Evolutionary conservation across 2,113 vertebrate species (phyloP).

Genomic region (Tricholaema leucomelas): DNA sequence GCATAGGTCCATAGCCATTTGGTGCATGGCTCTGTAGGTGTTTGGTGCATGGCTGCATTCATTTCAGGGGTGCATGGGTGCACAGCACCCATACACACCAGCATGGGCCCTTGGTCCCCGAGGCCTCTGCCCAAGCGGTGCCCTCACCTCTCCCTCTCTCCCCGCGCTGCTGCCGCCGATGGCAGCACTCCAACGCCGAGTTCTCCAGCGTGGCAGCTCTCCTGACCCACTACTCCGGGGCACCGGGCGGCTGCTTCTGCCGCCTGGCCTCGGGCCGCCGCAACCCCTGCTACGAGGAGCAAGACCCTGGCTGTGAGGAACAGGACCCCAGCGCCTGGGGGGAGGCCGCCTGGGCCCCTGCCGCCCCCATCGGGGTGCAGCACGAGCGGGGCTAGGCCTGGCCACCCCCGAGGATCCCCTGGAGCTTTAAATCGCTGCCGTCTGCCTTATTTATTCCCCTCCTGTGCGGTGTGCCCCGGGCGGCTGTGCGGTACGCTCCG

Average conservation of each 20-base stretch:
- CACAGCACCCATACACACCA: not conserved
- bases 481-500: not conserved
- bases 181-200: conserved; percentile 81
- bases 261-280: conserved; percentile 78
- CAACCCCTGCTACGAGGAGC: conserved; percentile 90
- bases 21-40: no score
- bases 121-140: not conserved
- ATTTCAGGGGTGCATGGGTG: not conserved
- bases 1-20: no score
- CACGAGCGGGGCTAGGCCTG: conserved; percentile 63
- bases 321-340: conserved; percentile 45
- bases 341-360: not conserved
- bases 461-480: not conserved
- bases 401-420: not conserved
- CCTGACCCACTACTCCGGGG: conserved; percentile 83
- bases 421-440: not conserved
- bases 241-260: conserved; percentile 78
- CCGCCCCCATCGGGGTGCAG: conserved; percentile 16
- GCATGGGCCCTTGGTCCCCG: not conserved
- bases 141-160: not conserved
- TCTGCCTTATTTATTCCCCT: not conserved
- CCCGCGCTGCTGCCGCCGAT: not conserved
- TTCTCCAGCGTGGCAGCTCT: conserved; percentile 84
- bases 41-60: no score
- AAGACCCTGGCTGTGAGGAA: conserved; percentile 87